Conservation (phyloP, 2,113 vertebrate genomes). For the Upupa epops region DNA sequence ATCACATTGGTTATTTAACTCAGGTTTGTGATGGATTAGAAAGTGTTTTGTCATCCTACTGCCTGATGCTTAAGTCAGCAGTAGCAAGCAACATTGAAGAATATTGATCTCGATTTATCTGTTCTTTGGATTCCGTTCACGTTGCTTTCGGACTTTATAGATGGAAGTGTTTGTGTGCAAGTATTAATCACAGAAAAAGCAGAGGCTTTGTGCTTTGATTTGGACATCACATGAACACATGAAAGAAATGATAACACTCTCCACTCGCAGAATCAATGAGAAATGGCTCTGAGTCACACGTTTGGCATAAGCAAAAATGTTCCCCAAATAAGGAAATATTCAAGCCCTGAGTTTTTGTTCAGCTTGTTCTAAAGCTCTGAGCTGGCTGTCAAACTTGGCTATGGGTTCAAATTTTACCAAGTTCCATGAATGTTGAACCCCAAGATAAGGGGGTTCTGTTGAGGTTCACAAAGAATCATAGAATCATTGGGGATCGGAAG, state of each 20-base stretch:
- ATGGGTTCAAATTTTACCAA: neutral
- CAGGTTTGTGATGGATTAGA: neutral
- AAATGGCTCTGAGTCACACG: constrained; percentile 47
- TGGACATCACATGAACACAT: neutral
- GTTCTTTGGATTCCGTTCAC: neutral
- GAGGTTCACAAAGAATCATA: no score
- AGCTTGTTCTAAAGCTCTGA: constrained; percentile 24
- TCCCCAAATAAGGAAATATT: constrained; percentile 48
- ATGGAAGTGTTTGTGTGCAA: neutral
- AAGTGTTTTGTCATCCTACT: neutral
- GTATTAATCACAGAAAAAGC: neutral
- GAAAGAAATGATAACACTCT: constrained; percentile 31
- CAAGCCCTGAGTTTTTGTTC: neutral
- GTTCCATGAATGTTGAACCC: neutral
- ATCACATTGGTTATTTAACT: neutral
- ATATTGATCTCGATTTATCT: constrained; percentile 19
- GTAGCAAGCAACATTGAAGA: neutral
- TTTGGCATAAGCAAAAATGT: constrained; percentile 14
- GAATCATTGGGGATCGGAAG: no score
- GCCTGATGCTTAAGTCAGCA: constrained; percentile 10
- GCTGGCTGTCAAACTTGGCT: constrained; percentile 20
- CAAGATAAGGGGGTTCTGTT: neutral
- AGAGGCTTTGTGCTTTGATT: neutral
- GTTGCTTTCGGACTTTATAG: neutral
- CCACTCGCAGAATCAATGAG: constrained; percentile 30